Percentiles rank a stretch among this genome's conserved stretches.
These are phyloP conservation scores for Hemicrepidius hirtus DNA, from an alignment of 2,888 invertebrate genomes.

Conservation along the genomic window DNA sequence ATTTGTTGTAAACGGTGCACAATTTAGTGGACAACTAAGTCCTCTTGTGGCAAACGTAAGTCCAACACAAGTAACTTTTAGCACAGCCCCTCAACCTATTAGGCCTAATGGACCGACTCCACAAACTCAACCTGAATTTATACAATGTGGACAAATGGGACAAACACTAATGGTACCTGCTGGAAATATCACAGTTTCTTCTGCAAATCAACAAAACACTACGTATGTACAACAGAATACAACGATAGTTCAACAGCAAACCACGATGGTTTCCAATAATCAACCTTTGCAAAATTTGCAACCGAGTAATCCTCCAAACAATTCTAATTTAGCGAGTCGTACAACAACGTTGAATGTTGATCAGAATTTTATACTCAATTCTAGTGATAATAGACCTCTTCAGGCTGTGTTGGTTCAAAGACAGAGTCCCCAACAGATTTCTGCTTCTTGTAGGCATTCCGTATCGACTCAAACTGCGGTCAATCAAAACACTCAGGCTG, in stretches of 20 bases:
- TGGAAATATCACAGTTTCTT: constrained; percentile 75
- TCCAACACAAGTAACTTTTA: constrained; percentile 80
- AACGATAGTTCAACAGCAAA: constrained; percentile 88
- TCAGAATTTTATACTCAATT: constrained; percentile 74
- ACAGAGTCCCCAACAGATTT: constrained; percentile 63
- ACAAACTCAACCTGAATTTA: constrained; percentile 80
- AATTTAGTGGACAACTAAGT: constrained; percentile 85
- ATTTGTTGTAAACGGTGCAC: constrained; percentile 84
- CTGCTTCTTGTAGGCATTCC: constrained; percentile 75
- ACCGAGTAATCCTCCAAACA: constrained; percentile 67
- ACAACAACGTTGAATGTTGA: constrained; percentile 75
- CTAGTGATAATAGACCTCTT: constrained; percentile 68
- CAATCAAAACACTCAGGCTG: constrained; percentile 72
- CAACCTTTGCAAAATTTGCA: constrained; percentile 74
- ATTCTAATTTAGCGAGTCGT: constrained; percentile 65
- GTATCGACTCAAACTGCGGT: constrained; percentile 85
- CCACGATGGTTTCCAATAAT: constrained; percentile 84
- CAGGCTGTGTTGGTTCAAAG: constrained; percentile 66
- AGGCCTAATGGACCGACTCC: constrained; percentile 69
- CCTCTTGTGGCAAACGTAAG: constrained; percentile 85
- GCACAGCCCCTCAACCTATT: constrained; percentile 74
- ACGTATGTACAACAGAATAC: constrained; percentile 91
- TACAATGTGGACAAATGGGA: constrained; percentile 82
- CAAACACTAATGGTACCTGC: constrained; percentile 83
- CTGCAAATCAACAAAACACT: constrained; percentile 77